phyloP scores from a whole-genome alignment of 2,797 vertebrate species.

The Macrochelys suwanniensis region DNA sequence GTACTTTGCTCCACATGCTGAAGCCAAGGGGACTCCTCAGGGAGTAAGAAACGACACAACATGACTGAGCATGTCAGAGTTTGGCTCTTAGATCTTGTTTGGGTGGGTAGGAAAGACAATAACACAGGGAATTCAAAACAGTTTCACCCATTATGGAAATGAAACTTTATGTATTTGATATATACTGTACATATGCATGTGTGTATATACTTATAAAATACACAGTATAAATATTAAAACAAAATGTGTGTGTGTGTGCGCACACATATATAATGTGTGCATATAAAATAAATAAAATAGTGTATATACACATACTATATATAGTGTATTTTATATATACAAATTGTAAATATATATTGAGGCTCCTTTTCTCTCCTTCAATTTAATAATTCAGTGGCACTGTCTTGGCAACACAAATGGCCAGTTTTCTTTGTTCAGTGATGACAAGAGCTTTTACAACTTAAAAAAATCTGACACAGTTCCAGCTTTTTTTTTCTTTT shows the following conservation, averaged over 20 bases:
- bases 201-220: not conserved
- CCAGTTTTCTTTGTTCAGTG: conserved; percentile 66
- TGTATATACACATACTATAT: not conserved
- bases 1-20: not conserved
- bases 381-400: conserved; percentile 65
- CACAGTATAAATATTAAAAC: not conserved
- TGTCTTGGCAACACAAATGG: conserved; percentile 66
- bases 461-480: conserved; percentile 67
- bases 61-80: not conserved
- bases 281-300: conserved; percentile 3
- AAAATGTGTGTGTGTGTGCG: not conserved
- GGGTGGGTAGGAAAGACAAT: conserved; percentile 1
- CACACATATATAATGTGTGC: no score
- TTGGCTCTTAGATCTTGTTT: conserved; percentile 31
- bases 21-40: not conserved
- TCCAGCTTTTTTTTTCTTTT: conserved; percentile 43
- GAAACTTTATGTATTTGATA: not conserved
- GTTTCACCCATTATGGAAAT: not conserved
- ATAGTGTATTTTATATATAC: not conserved
- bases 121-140: not conserved
- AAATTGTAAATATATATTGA: conserved; percentile 28
- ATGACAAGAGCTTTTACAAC: conserved; percentile 71
- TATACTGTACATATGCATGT: not conserved
- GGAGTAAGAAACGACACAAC: not conserved
- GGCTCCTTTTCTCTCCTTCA: conserved; percentile 11